phyloP scores from a whole-genome alignment of 1,140 invertebrate genomes.

The Megalopta genalis region DNA sequence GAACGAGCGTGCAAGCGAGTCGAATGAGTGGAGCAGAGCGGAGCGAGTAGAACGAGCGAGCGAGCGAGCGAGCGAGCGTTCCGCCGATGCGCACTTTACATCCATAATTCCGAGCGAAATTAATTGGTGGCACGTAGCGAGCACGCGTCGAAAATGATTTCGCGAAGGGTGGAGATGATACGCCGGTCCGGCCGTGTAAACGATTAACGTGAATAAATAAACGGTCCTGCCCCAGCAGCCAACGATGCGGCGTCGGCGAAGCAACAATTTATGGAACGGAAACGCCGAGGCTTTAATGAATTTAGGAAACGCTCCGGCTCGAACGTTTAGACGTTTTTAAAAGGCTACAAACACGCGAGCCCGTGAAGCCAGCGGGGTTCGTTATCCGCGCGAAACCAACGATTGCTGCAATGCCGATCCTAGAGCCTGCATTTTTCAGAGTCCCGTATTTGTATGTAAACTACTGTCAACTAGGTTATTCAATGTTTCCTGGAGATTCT shows the following conservation, averaged over 20 bases:
- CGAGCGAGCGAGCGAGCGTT: neutral
- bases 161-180: conserved; percentile 51
- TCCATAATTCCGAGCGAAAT: conserved; percentile 53
- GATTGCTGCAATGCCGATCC: too few species aligned
- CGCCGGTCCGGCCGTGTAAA: conserved; percentile 27
- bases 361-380: neutral
- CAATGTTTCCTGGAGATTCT: too few species aligned
- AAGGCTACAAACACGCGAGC: neutral
- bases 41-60: too few species aligned
- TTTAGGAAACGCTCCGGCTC: conserved; percentile 1
- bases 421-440: too few species aligned
- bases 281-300: conserved; percentile 12
- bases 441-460: too few species aligned
- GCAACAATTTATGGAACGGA: conserved; percentile 30
- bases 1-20: too few species aligned
- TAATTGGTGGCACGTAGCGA: conserved; percentile 38
- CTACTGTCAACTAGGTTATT: too few species aligned
- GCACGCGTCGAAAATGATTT: conserved; percentile 52
- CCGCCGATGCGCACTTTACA: conserved; percentile 44
- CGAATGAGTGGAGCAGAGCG: too few species aligned
- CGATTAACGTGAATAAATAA: conserved; percentile 50
- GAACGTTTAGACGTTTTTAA: neutral
- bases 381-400: conserved; percentile 17
- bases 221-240: neutral
- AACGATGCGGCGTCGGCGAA: neutral